These are phyloP conservation scores for Rhabdomys dilectus DNA, from an alignment of 2,113 vertebrate species.

Conservation along the genomic window DNA sequence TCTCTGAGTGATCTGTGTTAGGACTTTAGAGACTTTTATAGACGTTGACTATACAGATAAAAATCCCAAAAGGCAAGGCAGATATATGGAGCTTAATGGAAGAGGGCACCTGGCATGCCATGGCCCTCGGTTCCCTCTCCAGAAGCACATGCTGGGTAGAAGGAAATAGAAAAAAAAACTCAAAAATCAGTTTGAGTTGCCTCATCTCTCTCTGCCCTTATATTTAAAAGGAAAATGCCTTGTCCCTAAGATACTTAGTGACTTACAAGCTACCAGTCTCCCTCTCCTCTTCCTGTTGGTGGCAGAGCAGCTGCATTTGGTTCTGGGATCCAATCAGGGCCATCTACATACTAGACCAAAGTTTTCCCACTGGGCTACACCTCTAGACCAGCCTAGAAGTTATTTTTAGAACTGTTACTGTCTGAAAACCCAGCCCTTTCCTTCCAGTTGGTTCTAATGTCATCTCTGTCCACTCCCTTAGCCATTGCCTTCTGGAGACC, in stretches of 20 bases:
- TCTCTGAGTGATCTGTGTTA: conserved; percentile 8
- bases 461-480: background rate
- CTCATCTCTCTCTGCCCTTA: background rate
- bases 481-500: background rate
- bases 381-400: background rate
- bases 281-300: background rate
- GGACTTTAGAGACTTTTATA: background rate
- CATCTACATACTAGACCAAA: background rate
- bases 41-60: background rate
- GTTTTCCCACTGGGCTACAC: background rate
- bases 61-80: background rate
- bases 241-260: background rate
- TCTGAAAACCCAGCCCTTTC: background rate
- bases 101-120: background rate
- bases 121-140: background rate
- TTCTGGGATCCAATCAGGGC: background rate
- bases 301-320: background rate
- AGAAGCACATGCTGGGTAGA: background rate
- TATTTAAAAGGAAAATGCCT: conserved; percentile 60
- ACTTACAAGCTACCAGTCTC: background rate
- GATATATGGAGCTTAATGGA: background rate
- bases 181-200: conserved; percentile 2
- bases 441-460: conserved; percentile 15
- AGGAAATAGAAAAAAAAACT: background rate
- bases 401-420: background rate